phyloP scores from a whole-genome alignment of 2,888 invertebrate species.

The Drosophila prostipennis region DNA sequence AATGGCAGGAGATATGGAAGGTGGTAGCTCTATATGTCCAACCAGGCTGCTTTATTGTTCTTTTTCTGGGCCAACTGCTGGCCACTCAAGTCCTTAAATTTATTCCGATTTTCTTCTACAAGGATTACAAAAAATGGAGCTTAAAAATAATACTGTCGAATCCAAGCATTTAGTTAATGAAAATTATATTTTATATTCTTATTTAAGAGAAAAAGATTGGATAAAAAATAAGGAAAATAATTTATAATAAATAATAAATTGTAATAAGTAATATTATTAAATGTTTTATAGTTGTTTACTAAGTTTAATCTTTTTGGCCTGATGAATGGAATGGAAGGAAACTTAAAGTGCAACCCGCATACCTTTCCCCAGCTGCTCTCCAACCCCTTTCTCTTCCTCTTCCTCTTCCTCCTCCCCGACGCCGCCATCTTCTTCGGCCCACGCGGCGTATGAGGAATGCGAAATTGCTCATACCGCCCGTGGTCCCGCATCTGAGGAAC shows the following conservation, averaged over 20 bases:
- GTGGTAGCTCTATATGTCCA: conserved; percentile 5
- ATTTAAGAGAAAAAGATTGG: too few relatives aligned
- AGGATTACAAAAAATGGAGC: too few relatives aligned
- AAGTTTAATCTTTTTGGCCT: too few relatives aligned
- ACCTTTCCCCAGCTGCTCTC: too few relatives aligned
- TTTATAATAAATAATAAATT: too few relatives aligned
- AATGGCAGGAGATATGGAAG: not conserved
- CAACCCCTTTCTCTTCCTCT: too few relatives aligned
- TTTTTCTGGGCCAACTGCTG: not conserved
- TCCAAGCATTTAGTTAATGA: too few relatives aligned
- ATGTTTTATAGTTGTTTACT: too few relatives aligned
- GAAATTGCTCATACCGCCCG: conserved; percentile 30
- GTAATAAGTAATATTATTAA: too few relatives aligned
- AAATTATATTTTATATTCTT: too few relatives aligned
- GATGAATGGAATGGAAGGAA: not conserved
- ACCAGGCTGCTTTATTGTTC: conserved; percentile 1
- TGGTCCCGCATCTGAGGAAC: conserved; percentile 36
- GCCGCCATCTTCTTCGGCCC: not conserved
- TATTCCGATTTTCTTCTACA: not conserved
- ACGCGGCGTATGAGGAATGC: conserved; percentile 37
- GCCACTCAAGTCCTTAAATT: not conserved
- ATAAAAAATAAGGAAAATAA: too few relatives aligned
- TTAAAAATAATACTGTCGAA: too few relatives aligned
- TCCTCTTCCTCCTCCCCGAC: not conserved
- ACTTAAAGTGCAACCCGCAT: conserved; percentile 9